A percentile compares a stretch with the other conserved stretches of the same genome.
Conservation (phyloP, 1,140 invertebrate species). For the Oreohelix idahoensis region DNA sequence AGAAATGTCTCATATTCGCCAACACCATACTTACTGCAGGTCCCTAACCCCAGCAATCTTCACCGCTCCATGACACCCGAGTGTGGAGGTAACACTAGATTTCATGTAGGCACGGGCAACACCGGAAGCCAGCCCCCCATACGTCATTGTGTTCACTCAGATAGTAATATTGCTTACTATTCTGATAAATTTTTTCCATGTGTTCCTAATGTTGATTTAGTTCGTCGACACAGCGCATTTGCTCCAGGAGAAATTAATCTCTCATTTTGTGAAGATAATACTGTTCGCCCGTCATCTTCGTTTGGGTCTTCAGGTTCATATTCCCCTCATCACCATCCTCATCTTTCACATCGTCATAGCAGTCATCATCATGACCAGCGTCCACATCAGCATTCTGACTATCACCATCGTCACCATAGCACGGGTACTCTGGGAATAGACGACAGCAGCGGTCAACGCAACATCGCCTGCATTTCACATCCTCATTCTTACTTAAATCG, state of each 20-base stretch:
- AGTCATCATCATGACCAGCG: background rate
- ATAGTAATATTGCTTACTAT: slow-evolving; percentile 32
- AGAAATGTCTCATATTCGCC: background rate
- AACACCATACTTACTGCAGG: slow-evolving; percentile 17
- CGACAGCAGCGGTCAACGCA: background rate
- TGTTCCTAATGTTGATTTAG: background rate
- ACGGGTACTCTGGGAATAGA: background rate
- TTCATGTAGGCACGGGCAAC: background rate
- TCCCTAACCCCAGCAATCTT: slow-evolving; percentile 1
- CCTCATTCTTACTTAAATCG: background rate
- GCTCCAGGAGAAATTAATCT: background rate
- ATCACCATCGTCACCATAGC: slow-evolving; percentile 25
- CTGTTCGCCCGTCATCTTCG: slow-evolving; percentile 13
- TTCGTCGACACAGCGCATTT: slow-evolving; percentile 19
- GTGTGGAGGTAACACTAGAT: background rate
- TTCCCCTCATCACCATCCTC: slow-evolving; percentile 5
- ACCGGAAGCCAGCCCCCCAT: slow-evolving; percentile 6
- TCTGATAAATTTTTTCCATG: background rate
- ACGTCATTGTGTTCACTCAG: slow-evolving; percentile 24
- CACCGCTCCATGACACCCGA: background rate
- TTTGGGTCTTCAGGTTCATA: slow-evolving; percentile 7
- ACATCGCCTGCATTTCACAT: background rate
- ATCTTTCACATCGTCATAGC: background rate
- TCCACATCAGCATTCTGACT: background rate
- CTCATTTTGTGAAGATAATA: slow-evolving; percentile 12